A percentile compares a stretch with the other conserved stretches of the same genome.
Evolutionary conservation across 1,140 invertebrate genomes (phyloP).

Genomic region (Portunus trituberculatus): DNA sequence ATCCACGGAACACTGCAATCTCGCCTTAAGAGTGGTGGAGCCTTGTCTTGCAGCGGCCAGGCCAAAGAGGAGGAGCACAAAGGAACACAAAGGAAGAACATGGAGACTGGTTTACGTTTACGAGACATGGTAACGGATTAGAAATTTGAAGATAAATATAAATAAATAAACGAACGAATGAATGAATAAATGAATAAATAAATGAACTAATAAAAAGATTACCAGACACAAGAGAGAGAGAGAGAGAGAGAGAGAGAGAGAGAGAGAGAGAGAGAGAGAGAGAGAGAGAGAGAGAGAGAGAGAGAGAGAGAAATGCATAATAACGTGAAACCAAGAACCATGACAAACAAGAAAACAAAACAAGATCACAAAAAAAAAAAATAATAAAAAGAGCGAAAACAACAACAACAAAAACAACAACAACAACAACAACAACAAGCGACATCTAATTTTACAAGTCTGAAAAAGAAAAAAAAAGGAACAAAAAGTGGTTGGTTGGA

Average conservation of each 20-base stretch:
- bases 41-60: not conserved
- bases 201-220: not conserved
- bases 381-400: too few species aligned
- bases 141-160: not conserved
- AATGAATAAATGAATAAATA: not conserved
- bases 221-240: not conserved
- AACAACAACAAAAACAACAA: too few species aligned
- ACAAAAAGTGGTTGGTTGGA: not conserved
- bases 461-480: too few species aligned
- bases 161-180: not conserved
- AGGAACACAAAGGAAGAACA: not conserved
- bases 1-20: not conserved
- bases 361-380: too few species aligned
- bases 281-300: too few species aligned
- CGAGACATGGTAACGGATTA: too few species aligned
- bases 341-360: too few species aligned
- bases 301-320: too few species aligned
- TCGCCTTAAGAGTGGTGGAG: not conserved
- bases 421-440: too few species aligned
- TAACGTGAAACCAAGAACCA: too few species aligned
- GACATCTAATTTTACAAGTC: too few species aligned
- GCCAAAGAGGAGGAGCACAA: not conserved
- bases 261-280: not conserved
- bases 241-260: slow-evolving; percentile 29
- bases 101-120: not conserved